Conservation (phyloP, 2,113 vertebrate genomes). For the Morone saxatilis region DNA sequence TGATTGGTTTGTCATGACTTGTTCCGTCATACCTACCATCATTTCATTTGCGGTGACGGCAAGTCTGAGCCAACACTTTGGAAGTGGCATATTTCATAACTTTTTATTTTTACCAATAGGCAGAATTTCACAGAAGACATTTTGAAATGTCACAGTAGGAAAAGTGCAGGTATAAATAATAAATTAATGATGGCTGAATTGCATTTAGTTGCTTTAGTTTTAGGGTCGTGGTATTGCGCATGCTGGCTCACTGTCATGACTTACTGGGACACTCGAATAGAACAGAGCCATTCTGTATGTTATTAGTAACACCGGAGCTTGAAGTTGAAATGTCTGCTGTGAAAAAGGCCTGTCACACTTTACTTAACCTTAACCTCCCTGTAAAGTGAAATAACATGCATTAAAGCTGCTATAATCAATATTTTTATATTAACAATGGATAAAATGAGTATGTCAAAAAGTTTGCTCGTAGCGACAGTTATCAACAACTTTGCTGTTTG, state of each 20-base stretch:
- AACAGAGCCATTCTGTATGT: neutral
- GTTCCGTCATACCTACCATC: neutral
- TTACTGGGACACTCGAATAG: neutral
- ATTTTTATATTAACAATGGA: neutral
- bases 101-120: too few relatives aligned
- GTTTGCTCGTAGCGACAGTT: neutral
- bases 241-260: neutral
- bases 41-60: neutral
- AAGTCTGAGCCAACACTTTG: neutral
- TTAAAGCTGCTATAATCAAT: neutral
- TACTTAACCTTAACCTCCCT: too few relatives aligned
- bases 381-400: too few relatives aligned
- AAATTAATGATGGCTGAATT: neutral
- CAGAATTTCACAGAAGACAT: too few relatives aligned
- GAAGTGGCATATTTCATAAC: neutral
- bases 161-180: neutral
- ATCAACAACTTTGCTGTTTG: neutral
- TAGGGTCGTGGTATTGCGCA: neutral
- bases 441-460: neutral
- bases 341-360: neutral
- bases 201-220: neutral
- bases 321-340: neutral
- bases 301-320: neutral
- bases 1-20: neutral
- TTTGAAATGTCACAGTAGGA: neutral